phyloP scores from a whole-genome alignment of 1,140 invertebrate species.

The Acyrthosiphon pisum region DNA sequence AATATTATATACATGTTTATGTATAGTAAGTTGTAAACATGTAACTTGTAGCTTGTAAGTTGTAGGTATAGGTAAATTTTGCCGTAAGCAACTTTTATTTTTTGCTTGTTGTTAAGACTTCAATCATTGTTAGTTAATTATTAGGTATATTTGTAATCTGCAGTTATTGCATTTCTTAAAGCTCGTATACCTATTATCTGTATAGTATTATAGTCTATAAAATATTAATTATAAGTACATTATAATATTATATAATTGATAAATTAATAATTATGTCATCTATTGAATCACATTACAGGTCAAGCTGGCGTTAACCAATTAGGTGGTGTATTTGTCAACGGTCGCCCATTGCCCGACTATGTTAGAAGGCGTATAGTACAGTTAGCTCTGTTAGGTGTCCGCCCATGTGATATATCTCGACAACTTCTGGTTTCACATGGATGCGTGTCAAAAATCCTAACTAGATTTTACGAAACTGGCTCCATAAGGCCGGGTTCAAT shows the following conservation, averaged over 20 bases:
- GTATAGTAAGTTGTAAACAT: no score
- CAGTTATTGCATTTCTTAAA: not conserved
- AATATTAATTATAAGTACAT: not conserved
- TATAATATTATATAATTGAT: not conserved
- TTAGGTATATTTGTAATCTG: not conserved
- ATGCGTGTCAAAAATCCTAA: constrained; percentile 95
- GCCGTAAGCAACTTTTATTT: not conserved
- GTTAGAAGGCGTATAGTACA: constrained; percentile 94
- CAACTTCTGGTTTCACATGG: constrained; percentile 95
- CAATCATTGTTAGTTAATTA: not conserved
- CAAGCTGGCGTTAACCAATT: constrained; percentile 95
- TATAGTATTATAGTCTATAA: not conserved
- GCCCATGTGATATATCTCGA: constrained; percentile 94
- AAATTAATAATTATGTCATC: not conserved
- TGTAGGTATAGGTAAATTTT: no score
- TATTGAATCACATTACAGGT: constrained; percentile 66
- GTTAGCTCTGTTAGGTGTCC: constrained; percentile 86
- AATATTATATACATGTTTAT: no score
- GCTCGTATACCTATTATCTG: not conserved
- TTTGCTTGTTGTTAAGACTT: not conserved
- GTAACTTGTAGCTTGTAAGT: no score
- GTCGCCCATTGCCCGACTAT: constrained; percentile 89
- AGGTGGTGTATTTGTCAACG: constrained; percentile 95
- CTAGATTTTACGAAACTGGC: constrained; percentile 93
- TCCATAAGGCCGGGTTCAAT: constrained; percentile 91